Conservation (phyloP, 2,888 invertebrate genomes). For the Tipula unca region DNA sequence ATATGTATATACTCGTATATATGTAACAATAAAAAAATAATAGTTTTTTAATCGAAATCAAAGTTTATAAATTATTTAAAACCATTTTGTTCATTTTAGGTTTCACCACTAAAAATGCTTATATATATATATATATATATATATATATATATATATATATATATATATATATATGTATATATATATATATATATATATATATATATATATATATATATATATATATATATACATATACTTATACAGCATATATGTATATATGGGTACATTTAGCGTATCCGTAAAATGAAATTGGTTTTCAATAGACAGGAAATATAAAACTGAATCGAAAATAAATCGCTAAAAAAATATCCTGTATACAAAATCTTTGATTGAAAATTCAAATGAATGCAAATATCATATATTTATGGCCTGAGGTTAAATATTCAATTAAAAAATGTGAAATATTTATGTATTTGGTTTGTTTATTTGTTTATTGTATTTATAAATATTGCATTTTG, state of each 20-base stretch:
- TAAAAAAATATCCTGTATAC: background rate
- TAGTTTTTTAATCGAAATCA: background rate
- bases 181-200: background rate
- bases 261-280: background rate
- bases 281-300: background rate
- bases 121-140: background rate
- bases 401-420: background rate
- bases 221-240: too few relatives aligned
- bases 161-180: background rate
- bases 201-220: background rate
- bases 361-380: conserved; percentile 8
- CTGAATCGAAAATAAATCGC: background rate
- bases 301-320: background rate
- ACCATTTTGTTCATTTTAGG: background rate
- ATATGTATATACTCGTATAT: background rate
- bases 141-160: background rate
- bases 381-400: background rate
- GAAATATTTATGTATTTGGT: background rate
- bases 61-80: background rate
- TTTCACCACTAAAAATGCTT: background rate
- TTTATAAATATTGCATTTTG: background rate
- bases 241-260: background rate
- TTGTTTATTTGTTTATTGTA: background rate
- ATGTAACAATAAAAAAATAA: background rate
- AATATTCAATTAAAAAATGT: conserved; percentile 14